These are phyloP conservation scores for Eupithecia pulchellata DNA, from an alignment of 2,888 invertebrate species.

Conservation along the genomic window DNA sequence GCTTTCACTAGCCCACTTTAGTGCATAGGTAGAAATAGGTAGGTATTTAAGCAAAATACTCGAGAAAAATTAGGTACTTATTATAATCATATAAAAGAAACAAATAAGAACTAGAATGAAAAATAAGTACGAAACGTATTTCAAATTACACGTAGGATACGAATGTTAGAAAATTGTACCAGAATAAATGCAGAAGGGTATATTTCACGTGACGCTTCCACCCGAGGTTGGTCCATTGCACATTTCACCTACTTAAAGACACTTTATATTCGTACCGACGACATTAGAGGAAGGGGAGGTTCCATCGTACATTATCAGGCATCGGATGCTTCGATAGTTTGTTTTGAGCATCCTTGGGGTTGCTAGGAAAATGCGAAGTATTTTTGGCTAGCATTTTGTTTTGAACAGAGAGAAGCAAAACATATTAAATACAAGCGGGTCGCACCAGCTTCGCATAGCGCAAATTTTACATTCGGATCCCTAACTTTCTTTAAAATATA, in stretches of 20 bases:
- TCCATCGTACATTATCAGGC: constrained; percentile 41
- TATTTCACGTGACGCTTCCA: constrained; percentile 36
- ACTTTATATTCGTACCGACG: constrained; percentile 46
- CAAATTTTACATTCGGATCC: too few species aligned
- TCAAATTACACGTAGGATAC: neutral
- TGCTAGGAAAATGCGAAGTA: neutral
- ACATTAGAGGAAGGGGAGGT: constrained; percentile 46
- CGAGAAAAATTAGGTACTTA: too few species aligned
- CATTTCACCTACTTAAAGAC: constrained; percentile 43
- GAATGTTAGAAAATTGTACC: neutral
- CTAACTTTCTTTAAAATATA: too few species aligned
- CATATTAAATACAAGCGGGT: too few species aligned
- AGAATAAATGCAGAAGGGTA: constrained; percentile 25
- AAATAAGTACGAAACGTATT: neutral
- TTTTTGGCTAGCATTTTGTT: constrained; percentile 1
- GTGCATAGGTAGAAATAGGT: too few species aligned
- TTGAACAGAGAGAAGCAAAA: neutral
- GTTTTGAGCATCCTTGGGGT: constrained; percentile 32
- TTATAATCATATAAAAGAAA: too few species aligned
- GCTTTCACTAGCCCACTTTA: too few species aligned
- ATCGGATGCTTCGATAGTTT: constrained; percentile 42
- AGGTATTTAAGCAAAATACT: too few species aligned
- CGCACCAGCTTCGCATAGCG: too few species aligned
- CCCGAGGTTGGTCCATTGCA: constrained; percentile 37
- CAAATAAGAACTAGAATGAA: too few species aligned